Conservation (phyloP, 92 coral and sea anemone genomes). For the Porites rus region DNA sequence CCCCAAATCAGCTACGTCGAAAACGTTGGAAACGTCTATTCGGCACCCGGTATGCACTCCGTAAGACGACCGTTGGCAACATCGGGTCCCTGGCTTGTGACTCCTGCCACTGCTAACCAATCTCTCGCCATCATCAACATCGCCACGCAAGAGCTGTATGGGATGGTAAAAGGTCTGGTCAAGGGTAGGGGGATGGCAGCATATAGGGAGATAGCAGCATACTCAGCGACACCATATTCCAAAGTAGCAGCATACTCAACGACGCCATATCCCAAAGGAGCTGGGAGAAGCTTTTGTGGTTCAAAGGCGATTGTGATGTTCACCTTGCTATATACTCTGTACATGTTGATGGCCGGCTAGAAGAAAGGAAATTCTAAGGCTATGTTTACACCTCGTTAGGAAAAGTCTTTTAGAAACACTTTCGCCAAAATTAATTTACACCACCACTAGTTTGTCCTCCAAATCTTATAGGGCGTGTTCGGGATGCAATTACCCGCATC, state of each 20-base stretch:
- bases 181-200: slow-evolving; percentile 17
- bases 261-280: not conserved
- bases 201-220: slow-evolving; percentile 21
- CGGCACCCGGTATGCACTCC: slow-evolving; percentile 35
- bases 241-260: slow-evolving; percentile 10
- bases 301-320: not conserved
- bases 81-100: slow-evolving; percentile 54
- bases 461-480: too few relatives aligned
- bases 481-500: too few relatives aligned
- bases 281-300: not conserved
- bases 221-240: not conserved
- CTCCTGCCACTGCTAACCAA: slow-evolving; percentile 58
- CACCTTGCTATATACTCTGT: not conserved
- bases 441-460: too few relatives aligned
- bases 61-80: slow-evolving; percentile 24
- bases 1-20: slow-evolving; percentile 22
- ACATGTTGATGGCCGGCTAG: not conserved
- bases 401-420: not conserved
- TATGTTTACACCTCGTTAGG: not conserved
- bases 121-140: slow-evolving; percentile 60
- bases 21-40: slow-evolving; percentile 21
- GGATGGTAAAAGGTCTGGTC: slow-evolving; percentile 35
- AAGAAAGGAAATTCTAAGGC: not conserved
- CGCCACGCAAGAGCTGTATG: slow-evolving; percentile 36
- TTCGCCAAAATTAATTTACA: too few relatives aligned